phyloP scores from a whole-genome alignment of 2,888 invertebrate genomes.

The Cetonia aurata region DNA sequence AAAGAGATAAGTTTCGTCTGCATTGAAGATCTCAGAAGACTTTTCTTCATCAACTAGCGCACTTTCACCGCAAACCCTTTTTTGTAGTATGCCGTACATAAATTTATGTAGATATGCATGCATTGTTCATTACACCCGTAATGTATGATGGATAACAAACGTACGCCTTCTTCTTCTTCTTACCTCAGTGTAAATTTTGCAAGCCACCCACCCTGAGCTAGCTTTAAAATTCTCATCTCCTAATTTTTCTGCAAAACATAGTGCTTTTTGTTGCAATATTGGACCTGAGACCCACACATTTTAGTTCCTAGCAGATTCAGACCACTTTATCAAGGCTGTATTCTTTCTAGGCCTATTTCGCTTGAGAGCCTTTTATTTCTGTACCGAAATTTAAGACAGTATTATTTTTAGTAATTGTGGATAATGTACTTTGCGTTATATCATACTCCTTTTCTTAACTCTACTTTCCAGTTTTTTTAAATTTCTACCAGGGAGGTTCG shows the following conservation, averaged over 20 bases:
- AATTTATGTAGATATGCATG: too few relatives aligned
- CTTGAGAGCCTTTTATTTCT: slow-evolving; percentile 17
- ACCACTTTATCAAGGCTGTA: slow-evolving; percentile 24
- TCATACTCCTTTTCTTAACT: slow-evolving; percentile 5
- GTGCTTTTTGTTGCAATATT: slow-evolving; percentile 26
- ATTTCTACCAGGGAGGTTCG: too few relatives aligned
- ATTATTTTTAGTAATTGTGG: slow-evolving; percentile 7
- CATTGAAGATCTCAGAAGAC: background rate
- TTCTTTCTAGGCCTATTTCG: slow-evolving; percentile 22
- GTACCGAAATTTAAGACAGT: slow-evolving; percentile 5
- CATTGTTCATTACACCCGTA: too few relatives aligned
- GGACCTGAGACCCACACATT: slow-evolving; percentile 11
- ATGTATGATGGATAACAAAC: background rate
- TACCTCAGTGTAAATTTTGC: background rate
- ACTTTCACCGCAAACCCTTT: background rate
- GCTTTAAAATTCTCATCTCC: too few relatives aligned
- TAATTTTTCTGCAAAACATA: slow-evolving; percentile 10
- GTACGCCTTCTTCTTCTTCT: background rate
- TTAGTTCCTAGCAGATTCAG: too few relatives aligned
- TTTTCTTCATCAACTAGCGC: slow-evolving; percentile 2
- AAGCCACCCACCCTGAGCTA: too few relatives aligned
- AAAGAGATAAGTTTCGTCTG: too few relatives aligned
- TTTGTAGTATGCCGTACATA: background rate
- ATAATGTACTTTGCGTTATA: slow-evolving; percentile 22
- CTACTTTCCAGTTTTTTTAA: slow-evolving; percentile 11